Conservation (phyloP, 37 sponge, comb jelly and placozoan genomes). For the Beroe ovata region DNA sequence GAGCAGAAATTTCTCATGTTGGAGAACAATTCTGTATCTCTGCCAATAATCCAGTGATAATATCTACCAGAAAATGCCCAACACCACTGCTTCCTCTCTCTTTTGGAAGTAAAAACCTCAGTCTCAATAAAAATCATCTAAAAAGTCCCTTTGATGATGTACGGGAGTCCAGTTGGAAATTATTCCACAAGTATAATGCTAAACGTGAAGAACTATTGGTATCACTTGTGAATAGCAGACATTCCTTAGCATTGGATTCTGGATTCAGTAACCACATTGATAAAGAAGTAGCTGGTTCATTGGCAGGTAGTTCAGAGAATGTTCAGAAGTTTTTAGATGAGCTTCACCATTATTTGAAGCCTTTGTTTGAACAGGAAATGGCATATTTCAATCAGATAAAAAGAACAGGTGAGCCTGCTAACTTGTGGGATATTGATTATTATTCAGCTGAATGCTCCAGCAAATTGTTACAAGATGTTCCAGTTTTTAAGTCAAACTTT, state of each 20-base stretch:
- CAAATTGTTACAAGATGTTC: not conserved
- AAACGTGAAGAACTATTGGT: not conserved
- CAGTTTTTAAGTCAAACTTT: constrained; percentile 51
- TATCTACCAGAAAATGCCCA: not conserved
- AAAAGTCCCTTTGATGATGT: constrained; percentile 58
- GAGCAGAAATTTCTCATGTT: not conserved
- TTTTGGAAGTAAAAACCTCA: not conserved
- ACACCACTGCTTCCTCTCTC: not conserved
- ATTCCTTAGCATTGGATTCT: not conserved
- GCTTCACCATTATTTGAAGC: constrained; percentile 69
- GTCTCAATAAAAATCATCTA: not conserved
- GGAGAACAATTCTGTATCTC: not conserved
- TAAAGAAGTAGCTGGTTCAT: constrained; percentile 44
- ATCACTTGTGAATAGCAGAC: not conserved
- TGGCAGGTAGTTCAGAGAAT: constrained; percentile 74
- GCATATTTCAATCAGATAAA: constrained; percentile 50
- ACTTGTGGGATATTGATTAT: constrained; percentile 76
- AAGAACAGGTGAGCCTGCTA: not conserved
- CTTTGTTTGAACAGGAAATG: constrained; percentile 71
- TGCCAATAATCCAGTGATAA: not conserved
- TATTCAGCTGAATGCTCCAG: constrained; percentile 54
- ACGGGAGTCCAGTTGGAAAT: constrained; percentile 32
- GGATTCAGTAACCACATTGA: not conserved
- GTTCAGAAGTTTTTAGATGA: constrained; percentile 74
- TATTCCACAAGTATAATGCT: not conserved